Evolutionary conservation across 1,140 invertebrate genomes (phyloP), one percentile per base, ranked within the genome.

Genomic region (Littorina saxatilis): DNA sequence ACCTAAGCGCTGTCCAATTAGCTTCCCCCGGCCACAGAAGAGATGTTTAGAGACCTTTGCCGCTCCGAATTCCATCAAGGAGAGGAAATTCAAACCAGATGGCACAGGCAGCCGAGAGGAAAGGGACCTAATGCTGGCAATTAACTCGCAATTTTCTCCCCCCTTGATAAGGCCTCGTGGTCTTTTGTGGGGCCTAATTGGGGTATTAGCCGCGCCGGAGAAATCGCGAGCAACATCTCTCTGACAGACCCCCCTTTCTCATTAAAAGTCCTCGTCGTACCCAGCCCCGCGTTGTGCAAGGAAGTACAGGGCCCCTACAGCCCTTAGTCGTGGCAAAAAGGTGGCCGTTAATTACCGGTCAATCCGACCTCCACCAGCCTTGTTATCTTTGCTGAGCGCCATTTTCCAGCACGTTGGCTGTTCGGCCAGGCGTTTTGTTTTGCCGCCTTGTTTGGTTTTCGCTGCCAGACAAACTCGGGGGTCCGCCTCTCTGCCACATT

Each of bases 101-200:
- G 76, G 76, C 76, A 58, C 55, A 43, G 35, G 37, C 55, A 58
- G 76, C 55, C 40, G 39, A 40, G 32, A 58, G 52, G 76, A 27
- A 63, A 27, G 76, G 55, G 76, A 63, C 76, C 76, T 78, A 78
- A 78, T 78, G 76, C 76, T 58, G 76, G 76, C 76, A 78, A 78
- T 78, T 78, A 78, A 78, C 76, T 78, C 23, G 76, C 76, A 39
- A 78, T 78, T 78, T 78, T 78, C 76, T 66, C 66, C 55, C 55
- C 74, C 76, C 76, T 78, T 78, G 76, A 78, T 78, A 78, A 78
- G 76, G 76, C 76, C 76, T 78, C 76, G 29, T 66, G 76, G 76
- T 58, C 76, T 63, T 58, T 63, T 63, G 76, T 78, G 76, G 76
- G 76, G 39, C 76, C 76, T 78, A 78, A 78, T 78, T 78, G 76